Percentiles rank a stretch among this genome's conserved stretches.
These are phyloP conservation scores for Hyperoplus immaculatus DNA, from an alignment of 2,797 vertebrate genomes.

Conservation along the genomic window DNA sequence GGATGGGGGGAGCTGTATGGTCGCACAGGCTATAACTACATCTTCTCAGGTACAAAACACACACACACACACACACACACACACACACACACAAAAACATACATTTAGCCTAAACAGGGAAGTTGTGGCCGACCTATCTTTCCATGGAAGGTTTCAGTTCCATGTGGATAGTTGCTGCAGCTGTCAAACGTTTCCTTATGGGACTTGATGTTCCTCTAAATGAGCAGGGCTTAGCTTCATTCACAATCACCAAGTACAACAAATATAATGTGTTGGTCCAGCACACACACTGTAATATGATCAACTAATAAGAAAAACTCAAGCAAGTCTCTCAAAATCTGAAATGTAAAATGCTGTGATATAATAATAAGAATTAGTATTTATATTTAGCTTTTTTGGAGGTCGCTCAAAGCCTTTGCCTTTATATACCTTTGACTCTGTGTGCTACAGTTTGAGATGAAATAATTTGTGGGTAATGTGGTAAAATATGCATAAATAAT, in stretches of 20 bases:
- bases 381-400: too few species aligned
- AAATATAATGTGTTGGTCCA: neutral
- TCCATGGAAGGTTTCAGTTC: constrained; percentile 39
- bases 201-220: neutral
- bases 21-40: constrained; percentile 97
- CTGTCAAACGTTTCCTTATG: constrained; percentile 31
- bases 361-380: too few species aligned
- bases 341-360: neutral
- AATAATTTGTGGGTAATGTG: neutral
- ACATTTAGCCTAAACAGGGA: constrained; percentile 14
- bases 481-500: neutral
- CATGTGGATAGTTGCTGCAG: constrained; percentile 11
- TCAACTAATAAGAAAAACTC: neutral
- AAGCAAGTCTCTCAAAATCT: neutral
- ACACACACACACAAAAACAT: neutral
- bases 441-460: neutral
- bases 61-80: neutral
- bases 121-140: constrained; percentile 22
- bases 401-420: too few species aligned
- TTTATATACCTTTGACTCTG: too few species aligned
- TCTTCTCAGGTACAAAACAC: constrained; percentile 92
- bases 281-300: neutral
- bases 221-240: neutral
- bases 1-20: constrained; percentile 98
- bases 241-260: neutral